A percentile compares a stretch with the other conserved stretches of the same genome.
Evolutionary conservation across 2,797 vertebrate species (phyloP).

Genomic region (Semaprochilodus insignis): DNA sequence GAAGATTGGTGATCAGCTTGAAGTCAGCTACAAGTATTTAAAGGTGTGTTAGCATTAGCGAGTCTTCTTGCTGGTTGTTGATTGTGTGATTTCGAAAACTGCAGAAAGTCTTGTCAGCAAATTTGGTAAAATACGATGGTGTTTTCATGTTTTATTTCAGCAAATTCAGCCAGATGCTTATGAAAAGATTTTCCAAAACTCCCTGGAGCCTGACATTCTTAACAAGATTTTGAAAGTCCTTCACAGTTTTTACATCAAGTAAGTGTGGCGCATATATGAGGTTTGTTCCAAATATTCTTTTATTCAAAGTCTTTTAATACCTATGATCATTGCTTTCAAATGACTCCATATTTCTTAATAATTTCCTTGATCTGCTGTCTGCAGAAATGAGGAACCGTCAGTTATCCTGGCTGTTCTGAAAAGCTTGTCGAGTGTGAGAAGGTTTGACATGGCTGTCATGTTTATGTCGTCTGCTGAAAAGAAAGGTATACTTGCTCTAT

Average conservation of each 20-base stretch:
- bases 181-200: slow-evolving; percentile 87
- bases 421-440: slow-evolving; percentile 84
- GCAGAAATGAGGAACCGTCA: slow-evolving; percentile 84
- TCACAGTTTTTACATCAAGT: slow-evolving; percentile 87
- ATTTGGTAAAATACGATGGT: neutral
- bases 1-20: slow-evolving; percentile 81
- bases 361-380: slow-evolving; percentile 15
- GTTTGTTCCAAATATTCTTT: neutral
- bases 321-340: neutral
- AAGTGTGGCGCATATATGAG: slow-evolving; percentile 66
- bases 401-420: slow-evolving; percentile 85
- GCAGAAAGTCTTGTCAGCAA: neutral
- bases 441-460: slow-evolving; percentile 97
- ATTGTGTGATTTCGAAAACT: neutral
- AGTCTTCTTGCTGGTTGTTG: neutral
- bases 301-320: neutral
- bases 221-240: slow-evolving; percentile 88
- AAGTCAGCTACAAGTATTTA: slow-evolving; percentile 87
- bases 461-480: slow-evolving; percentile 92
- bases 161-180: slow-evolving; percentile 89
- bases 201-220: slow-evolving; percentile 92
- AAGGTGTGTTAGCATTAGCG: slow-evolving; percentile 76
- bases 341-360: neutral
- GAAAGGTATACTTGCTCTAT: slow-evolving; percentile 77
- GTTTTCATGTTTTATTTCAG: slow-evolving; percentile 68